phyloP scores from a whole-genome alignment of 2,113 vertebrate species.

The Dipodomys spectabilis region DNA sequence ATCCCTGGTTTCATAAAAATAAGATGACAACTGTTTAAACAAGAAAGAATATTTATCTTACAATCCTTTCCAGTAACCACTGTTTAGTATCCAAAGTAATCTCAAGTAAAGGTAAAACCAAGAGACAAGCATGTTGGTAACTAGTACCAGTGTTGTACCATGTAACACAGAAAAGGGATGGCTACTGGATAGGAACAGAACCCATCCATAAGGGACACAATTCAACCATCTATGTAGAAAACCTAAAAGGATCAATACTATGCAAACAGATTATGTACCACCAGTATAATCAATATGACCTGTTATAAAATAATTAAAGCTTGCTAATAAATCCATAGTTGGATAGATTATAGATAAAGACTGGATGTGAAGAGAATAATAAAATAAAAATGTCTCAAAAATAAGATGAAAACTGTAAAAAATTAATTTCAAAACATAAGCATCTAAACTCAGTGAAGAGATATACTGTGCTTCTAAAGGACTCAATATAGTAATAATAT shows the following conservation, averaged over 20 bases:
- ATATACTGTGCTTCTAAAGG: neutral
- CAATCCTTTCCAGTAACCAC: neutral
- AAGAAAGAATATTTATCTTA: neutral
- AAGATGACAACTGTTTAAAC: neutral
- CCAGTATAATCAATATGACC: neutral
- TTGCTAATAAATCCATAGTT: neutral
- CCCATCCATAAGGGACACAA: neutral
- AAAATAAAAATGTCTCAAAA: neutral
- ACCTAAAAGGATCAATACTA: neutral
- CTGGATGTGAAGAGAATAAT: neutral
- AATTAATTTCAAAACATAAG: neutral
- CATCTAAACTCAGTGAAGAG: neutral
- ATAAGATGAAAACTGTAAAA: conserved; percentile 24
- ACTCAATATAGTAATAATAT: neutral
- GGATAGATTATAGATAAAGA: neutral
- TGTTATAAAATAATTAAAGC: neutral
- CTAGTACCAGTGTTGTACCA: neutral
- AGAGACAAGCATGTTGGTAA: neutral
- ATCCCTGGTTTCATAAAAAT: neutral
- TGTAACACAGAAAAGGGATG: neutral
- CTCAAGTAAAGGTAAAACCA: neutral
- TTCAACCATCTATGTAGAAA: neutral
- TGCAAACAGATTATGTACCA: neutral
- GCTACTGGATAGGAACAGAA: neutral
- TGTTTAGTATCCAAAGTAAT: neutral